Evolutionary conservation across 2,797 vertebrate genomes (phyloP), one percentile per base, ranked within the genome.

Genomic region (Chaenodraco wilsoni): DNA sequence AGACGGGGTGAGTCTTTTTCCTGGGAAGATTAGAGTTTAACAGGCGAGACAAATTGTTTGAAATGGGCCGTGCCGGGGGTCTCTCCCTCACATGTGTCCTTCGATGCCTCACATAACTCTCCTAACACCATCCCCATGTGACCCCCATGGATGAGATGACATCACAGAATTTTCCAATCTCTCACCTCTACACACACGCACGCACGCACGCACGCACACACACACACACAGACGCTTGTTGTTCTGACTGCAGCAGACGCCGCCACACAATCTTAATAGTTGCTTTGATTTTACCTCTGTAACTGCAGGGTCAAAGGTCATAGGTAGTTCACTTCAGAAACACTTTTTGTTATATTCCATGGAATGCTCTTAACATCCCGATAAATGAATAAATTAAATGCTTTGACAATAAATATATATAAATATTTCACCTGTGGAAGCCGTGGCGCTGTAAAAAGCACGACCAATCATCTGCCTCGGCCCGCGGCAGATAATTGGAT

Each of bases 101-200:
- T 4, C 1, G 2, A 84, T 80, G 46, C 79, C 64, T 79, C 45
- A 2, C 81, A 75, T 85, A 83, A 48, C 72, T 81, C 17, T 27
- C 16, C 16, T 40, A 44, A 78, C 59, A 73, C 45, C 15, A 60
- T 46, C 46, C 51, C 54, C 46, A 50, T 43, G 17, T 65, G 60
- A 61, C 33, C 60, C 46, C 9, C 50, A 33, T 55, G 55, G 64
- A 66, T 74, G 65, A 27, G 75, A 72, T 90, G 78, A 88, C 81
- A 66, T 88, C 84, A 87, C 55, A 56, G 23, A 81, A 78, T 72
- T 88, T 87, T 86, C 79, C 52, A 9, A 78, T 66, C 83, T 66
- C 83, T 78, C 43, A 50, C 41, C 57, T 61, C 50, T 70, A 19
- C 19, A 19, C 19, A 19, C 19, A 19, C 19, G 19, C 19, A 19